These are phyloP conservation scores for Crypturellus undulatus DNA, from an alignment of 2,113 vertebrate genomes.

Conservation along the genomic window DNA sequence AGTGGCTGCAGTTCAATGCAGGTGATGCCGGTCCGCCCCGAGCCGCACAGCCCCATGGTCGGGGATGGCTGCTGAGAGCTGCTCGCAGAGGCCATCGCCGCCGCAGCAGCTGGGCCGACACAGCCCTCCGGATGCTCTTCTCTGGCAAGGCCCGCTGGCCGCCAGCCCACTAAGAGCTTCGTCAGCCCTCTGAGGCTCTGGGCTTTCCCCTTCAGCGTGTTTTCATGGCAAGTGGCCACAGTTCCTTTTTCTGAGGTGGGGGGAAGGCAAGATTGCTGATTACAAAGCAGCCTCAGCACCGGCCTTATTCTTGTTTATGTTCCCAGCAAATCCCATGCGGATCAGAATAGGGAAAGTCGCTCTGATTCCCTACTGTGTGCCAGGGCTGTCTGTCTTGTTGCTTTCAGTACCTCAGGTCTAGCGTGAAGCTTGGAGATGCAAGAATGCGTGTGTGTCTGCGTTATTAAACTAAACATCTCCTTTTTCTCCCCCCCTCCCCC, in stretches of 20 bases:
- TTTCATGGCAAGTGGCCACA: background rate
- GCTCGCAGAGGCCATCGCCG: background rate
- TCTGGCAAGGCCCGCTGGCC: background rate
- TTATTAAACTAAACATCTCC: slow-evolving; percentile 37
- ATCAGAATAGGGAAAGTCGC: background rate
- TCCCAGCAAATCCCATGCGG: background rate
- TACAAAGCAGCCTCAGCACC: background rate
- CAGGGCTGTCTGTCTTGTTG: background rate
- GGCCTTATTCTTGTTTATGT: background rate
- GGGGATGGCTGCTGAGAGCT: background rate
- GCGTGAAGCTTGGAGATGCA: background rate
- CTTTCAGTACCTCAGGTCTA: background rate
- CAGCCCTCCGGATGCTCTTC: accelerated
- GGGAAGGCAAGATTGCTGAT: background rate
- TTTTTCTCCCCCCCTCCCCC: background rate
- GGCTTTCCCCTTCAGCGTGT: background rate
- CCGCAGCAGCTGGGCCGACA: background rate
- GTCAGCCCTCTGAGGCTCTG: background rate
- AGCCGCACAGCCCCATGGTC: accelerated
- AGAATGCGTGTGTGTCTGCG: background rate
- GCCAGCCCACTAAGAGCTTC: background rate
- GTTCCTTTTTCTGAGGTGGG: background rate
- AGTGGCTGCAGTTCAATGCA: background rate
- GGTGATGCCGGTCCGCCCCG: background rate
- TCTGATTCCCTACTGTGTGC: background rate